Conservation (phyloP, 1,140 invertebrate genomes). For the Colletes latitarsis region DNA sequence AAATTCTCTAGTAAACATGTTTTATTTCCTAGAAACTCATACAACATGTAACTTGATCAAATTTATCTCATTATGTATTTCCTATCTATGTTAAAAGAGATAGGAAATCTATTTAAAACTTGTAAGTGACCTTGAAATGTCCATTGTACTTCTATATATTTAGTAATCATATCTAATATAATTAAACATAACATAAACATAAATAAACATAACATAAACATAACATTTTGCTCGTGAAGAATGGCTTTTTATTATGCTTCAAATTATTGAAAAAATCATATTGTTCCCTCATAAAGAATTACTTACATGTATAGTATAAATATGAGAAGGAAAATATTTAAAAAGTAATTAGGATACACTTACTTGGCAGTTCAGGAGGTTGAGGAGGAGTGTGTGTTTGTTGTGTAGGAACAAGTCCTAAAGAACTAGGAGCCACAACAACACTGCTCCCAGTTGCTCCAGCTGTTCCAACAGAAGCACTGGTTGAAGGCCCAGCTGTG, state of each 20-base stretch:
- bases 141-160: too few relatives aligned
- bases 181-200: too few relatives aligned
- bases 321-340: not conserved
- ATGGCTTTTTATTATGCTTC: too few relatives aligned
- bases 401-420: constrained; percentile 79
- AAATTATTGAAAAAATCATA: too few relatives aligned
- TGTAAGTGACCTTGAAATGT: too few relatives aligned
- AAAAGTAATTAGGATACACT: constrained; percentile 30
- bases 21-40: not conserved
- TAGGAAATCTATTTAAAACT: constrained; percentile 10
- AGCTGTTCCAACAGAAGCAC: constrained; percentile 78
- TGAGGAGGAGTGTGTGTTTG: constrained; percentile 82
- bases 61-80: too few relatives aligned
- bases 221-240: too few relatives aligned
- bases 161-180: too few relatives aligned
- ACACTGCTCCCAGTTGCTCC: constrained; percentile 75
- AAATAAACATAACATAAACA: too few relatives aligned
- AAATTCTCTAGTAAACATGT: not conserved
- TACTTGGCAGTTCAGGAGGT: constrained; percentile 81
- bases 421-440: constrained; percentile 75
- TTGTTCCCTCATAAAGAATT: too few relatives aligned
- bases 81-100: too few relatives aligned
- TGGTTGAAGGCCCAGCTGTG: constrained; percentile 79
- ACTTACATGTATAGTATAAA: not conserved
- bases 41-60: not conserved